Percentiles rank a stretch among this genome's conserved stretches.
Conservation (phyloP, 2,113 vertebrate species). For the Neopipo cinnamomea region DNA sequence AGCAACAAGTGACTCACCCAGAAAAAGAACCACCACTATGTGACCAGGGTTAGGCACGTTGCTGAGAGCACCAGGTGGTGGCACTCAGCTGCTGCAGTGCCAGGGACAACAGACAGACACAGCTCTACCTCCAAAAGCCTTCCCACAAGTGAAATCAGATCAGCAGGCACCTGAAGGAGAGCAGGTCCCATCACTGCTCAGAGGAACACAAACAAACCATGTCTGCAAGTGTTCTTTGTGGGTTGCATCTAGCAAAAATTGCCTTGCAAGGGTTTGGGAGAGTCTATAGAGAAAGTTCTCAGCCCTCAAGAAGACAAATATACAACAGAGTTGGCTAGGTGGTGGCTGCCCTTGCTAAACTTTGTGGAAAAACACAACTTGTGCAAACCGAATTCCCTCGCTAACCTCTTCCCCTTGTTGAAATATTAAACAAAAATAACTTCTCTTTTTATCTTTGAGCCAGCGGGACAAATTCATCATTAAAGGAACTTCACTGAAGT, state of each 20-base stretch:
- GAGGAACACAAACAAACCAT: not conserved
- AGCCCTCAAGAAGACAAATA: conserved; percentile 67
- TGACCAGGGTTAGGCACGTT: rapidly evolving
- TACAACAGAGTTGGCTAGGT: conserved; percentile 53
- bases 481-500: conserved; percentile 56
- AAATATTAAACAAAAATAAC: conserved; percentile 74
- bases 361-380: conserved; percentile 64
- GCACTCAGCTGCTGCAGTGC: not conserved
- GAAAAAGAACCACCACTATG: rapidly evolving
- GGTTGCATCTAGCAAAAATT: conserved; percentile 3
- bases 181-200: not conserved
- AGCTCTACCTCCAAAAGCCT: not conserved
- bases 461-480: conserved; percentile 58
- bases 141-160: not conserved
- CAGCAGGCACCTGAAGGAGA: not conserved
- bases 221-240: not conserved
- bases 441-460: conserved; percentile 68
- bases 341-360: conserved; percentile 61
- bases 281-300: conserved; percentile 36
- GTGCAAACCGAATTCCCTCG: conserved; percentile 50
- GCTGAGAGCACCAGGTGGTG: conserved; percentile 15
- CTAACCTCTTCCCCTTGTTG: conserved; percentile 72
- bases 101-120: not conserved
- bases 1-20: not conserved
- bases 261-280: conserved; percentile 16